Base-by-base conservation (phyloP, 2,113 vertebrate genomes). In the Hymenochirus boettgeri region DNA sequence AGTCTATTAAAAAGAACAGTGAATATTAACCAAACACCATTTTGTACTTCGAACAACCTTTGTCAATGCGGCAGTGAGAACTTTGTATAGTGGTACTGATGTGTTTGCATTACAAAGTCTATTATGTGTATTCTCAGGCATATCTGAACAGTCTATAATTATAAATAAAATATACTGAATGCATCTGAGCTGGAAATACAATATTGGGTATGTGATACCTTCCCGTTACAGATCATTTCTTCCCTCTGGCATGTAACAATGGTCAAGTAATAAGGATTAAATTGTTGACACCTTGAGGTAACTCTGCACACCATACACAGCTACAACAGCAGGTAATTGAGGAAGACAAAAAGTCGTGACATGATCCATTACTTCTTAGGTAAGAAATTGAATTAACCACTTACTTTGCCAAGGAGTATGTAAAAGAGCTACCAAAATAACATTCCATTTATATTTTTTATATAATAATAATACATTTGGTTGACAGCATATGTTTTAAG, bases 251-350 rank as follows among this genome's bases (percentile, higher is more conserved):
- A 45, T 42, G 57, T 45, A 53, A 69, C 65, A 69, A 69, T 60
- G 65, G 65, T 33, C 57, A 60, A 57, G 65, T 69, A 69, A 69
- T 69, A 69, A 69, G 65, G 65, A 69, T 69, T 69, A 69, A 69
- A 69, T 69, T 60, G 65, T 69, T 69, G 60, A 69, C 65, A 69
- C 65, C 65, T 69, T 24, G 26, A 22, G 45, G 65, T 52, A 69
- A 69, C 47, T 33, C 56, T 60, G 65, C 56, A 69, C 57, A 46
- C 56, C 35, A 60, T 53, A 60, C 65, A 60, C 47, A 53, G 47
- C 65, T n/a, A 53, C 18, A 46, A 57, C 65, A 69, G 65, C 56
- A 69, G 65, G 65, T 69, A 69, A 69, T 69, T 69, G 57, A 60
- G 57, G 65, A 56, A 60, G 46, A 69, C 65, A 67, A 67, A 45